Base-by-base conservation (phyloP, 1,140 invertebrate species). In the Leptestheria dahalacensis region DNA sequence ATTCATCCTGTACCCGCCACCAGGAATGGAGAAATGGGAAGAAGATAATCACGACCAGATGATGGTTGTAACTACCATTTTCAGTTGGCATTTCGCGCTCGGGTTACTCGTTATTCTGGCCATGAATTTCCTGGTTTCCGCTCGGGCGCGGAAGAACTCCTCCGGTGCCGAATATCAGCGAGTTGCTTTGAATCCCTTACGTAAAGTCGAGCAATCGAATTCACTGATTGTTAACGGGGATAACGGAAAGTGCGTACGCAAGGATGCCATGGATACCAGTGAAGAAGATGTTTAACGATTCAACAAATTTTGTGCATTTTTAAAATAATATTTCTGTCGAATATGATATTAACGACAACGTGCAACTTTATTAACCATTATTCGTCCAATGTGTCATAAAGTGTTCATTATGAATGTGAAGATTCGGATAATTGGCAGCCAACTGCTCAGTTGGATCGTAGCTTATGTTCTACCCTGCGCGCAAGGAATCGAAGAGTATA, bases 1-100 rank as follows among this genome's bases (percentile, higher is more conserved):
- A 0, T 77, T 75, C 66, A 75, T 77, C 57, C 64, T 78, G 24
- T 76, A 77, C 64, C 73, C 72, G n/a, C 76, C 75, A 3, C 54
- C 68, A 18, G 68, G 67, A 3, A 62, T 65, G 12, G 64, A 63
- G 15, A 56, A 48, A 11, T 77, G 75, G 75, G 67, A 75, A 21
- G 55, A 65, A n/a, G 65, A 73, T 0, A 65, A 72, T 61, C 74
- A 75, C 62, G 63, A 67, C 2, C 67, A 76, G 59, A 70, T 76
- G 66, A 77, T 77, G 74, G 67, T 74, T 4, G 69, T 72, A 0
- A 75, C 74, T 2, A 61, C 74, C 41, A 70, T 73, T 26, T 77
- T 74, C 59, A 65, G 71, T 9, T 76, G 74, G 75, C 75, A 77
- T 41, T 41, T 41, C 33, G 33, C 33, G 15, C 33, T 41, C 33